A percentile compares a stretch with the other conserved stretches of the same genome.
These are phyloP conservation scores for Emmelina monodactyla DNA, from an alignment of 2,888 invertebrate genomes.

Conservation along the genomic window DNA sequence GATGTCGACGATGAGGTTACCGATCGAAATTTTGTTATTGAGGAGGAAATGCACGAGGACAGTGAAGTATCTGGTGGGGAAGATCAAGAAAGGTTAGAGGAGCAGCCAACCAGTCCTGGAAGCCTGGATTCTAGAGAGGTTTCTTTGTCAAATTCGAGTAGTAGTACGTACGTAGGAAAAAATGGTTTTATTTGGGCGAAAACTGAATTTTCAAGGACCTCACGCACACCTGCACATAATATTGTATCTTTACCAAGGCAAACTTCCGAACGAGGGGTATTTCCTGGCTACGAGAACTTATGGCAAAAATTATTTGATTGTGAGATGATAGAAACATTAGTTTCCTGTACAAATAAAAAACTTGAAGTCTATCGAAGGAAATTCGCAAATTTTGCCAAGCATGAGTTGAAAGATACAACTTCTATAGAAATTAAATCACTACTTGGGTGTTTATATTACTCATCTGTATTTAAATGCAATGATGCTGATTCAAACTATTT, in stretches of 20 bases:
- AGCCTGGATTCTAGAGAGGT: background rate
- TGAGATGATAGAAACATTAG: background rate
- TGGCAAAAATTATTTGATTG: background rate
- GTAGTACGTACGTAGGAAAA: background rate
- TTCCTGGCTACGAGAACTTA: background rate
- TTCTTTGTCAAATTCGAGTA: background rate
- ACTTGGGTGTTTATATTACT: background rate
- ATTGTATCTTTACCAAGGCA: background rate
- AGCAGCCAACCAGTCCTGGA: background rate
- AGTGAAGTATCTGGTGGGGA: background rate
- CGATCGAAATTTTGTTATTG: conserved; percentile 1
- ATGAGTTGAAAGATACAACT: background rate
- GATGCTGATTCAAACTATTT: conserved; percentile 7
- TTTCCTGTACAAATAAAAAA: background rate
- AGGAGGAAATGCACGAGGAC: background rate
- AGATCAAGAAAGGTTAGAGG: background rate
- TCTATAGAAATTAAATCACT: background rate
- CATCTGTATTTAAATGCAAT: conserved; percentile 2
- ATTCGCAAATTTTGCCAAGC: background rate
- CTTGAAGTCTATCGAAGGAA: background rate
- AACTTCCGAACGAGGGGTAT: background rate
- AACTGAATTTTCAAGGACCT: background rate
- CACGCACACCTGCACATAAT: background rate
- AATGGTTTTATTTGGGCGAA: background rate
- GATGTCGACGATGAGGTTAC: conserved; percentile 7